These are phyloP conservation scores for Porites evermanni DNA, from an alignment of 92 coral and sea anemone species.

Conservation along the genomic window DNA sequence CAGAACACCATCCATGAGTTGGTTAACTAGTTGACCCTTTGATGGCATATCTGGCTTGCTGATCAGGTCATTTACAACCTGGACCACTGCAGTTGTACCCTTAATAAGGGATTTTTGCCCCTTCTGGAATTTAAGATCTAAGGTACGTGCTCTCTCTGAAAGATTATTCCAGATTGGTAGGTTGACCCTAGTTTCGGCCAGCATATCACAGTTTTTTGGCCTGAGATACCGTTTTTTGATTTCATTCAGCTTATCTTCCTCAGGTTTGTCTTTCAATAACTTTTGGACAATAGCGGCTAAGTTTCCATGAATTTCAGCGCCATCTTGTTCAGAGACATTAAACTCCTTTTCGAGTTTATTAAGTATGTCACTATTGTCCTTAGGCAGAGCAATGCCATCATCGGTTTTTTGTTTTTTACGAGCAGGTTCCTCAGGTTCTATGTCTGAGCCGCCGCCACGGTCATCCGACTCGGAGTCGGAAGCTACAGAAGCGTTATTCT, in stretches of 20 bases:
- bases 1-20: slow-evolving; percentile 66
- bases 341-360: slow-evolving; percentile 33
- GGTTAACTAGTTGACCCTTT: slow-evolving; percentile 35
- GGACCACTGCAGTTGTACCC: slow-evolving; percentile 35
- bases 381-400: background rate
- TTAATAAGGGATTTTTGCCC: slow-evolving; percentile 38
- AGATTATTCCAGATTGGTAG: slow-evolving; percentile 48
- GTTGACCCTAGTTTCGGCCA: slow-evolving; percentile 53
- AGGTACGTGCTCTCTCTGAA: slow-evolving; percentile 31
- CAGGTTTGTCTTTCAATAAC: slow-evolving; percentile 36
- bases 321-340: slow-evolving; percentile 31
- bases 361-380: slow-evolving; percentile 22
- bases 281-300: slow-evolving; percentile 39
- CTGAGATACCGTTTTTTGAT: slow-evolving; percentile 33
- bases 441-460: slow-evolving; percentile 1
- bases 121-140: slow-evolving; percentile 42
- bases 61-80: slow-evolving; percentile 19
- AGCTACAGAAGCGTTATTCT: background rate
- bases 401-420: slow-evolving; percentile 14
- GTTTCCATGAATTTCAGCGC: slow-evolving; percentile 42
- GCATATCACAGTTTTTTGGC: slow-evolving; percentile 42
- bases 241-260: slow-evolving; percentile 50
- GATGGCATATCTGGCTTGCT: slow-evolving; percentile 30
- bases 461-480: slow-evolving; percentile 4
- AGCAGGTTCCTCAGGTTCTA: slow-evolving; percentile 25